These are phyloP conservation scores for Prunella fulvescens DNA, from an alignment of 2,113 vertebrate species.

Conservation along the genomic window DNA sequence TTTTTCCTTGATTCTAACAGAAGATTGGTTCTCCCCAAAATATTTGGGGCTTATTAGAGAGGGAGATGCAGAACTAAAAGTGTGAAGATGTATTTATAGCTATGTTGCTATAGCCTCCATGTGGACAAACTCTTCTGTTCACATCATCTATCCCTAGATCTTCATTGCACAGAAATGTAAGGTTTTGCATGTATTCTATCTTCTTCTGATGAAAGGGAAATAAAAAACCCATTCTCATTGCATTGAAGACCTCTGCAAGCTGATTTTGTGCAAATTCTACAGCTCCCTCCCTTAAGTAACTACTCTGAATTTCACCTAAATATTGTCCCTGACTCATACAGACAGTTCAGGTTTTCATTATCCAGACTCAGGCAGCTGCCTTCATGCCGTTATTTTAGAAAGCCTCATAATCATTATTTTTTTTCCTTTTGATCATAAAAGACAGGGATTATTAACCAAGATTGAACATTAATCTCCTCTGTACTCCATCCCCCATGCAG, in stretches of 20 bases:
- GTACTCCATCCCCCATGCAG: slow-evolving; percentile 1
- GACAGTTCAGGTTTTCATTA: background rate
- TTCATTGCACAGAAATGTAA: background rate
- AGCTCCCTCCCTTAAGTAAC: background rate
- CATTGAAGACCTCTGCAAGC: background rate
- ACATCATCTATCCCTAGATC: background rate
- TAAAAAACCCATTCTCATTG: background rate
- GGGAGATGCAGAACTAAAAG: background rate
- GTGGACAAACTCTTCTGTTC: background rate
- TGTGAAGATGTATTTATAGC: background rate
- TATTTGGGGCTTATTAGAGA: background rate
- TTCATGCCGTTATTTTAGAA: slow-evolving; percentile 20
- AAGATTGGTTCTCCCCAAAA: background rate
- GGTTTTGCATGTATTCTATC: background rate
- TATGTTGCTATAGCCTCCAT: background rate
- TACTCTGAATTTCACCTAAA: background rate
- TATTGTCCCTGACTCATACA: background rate
- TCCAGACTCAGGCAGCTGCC: background rate
- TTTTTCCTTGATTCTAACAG: background rate
- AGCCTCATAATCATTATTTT: background rate
- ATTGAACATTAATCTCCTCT: background rate
- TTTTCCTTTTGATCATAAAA: slow-evolving; percentile 35
- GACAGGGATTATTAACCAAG: slow-evolving; percentile 53
- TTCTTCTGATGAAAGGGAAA: background rate
- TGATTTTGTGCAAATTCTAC: background rate